A percentile compares a stretch with the other conserved stretches of the same genome.
phyloP scores from a whole-genome alignment of 2,113 vertebrate genomes.

The Potamarius usumacintae region DNA sequence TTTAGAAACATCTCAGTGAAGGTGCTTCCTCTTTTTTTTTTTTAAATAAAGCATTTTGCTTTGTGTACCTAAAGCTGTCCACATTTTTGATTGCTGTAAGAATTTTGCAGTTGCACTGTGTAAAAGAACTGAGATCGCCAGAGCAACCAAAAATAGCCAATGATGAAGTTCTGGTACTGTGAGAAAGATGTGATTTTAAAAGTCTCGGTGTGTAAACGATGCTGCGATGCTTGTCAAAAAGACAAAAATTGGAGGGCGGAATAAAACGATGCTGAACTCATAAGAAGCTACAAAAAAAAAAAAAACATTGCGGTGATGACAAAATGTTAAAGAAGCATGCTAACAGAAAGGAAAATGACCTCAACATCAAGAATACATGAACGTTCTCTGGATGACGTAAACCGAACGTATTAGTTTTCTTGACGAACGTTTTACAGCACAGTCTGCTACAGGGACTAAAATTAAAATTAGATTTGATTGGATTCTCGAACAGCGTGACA shows the following conservation, averaged over 20 bases:
- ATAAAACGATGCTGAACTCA: background rate
- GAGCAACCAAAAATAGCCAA: too few species aligned
- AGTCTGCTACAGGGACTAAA: background rate
- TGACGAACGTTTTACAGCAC: background rate
- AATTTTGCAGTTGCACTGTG: background rate
- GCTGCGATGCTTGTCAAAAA: background rate
- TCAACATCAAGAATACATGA: background rate
- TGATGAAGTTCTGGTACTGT: background rate
- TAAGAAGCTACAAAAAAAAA: background rate
- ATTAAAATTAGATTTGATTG: background rate
- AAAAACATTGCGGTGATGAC: background rate
- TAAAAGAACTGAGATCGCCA: too few species aligned
- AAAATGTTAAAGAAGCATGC: background rate
- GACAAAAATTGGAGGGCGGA: background rate
- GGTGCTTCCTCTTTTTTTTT: background rate
- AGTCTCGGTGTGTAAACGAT: background rate
- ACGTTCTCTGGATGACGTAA: background rate
- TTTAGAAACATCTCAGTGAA: background rate
- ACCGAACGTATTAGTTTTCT: background rate
- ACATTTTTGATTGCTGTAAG: background rate
- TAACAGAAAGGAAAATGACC: background rate
- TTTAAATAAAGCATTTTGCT: background rate
- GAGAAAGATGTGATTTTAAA: background rate
- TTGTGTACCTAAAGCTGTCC: background rate
- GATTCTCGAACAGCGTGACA: background rate